These are phyloP conservation scores for Equus quagga DNA, from an alignment of 2,113 vertebrate genomes.

Conservation along the genomic window DNA sequence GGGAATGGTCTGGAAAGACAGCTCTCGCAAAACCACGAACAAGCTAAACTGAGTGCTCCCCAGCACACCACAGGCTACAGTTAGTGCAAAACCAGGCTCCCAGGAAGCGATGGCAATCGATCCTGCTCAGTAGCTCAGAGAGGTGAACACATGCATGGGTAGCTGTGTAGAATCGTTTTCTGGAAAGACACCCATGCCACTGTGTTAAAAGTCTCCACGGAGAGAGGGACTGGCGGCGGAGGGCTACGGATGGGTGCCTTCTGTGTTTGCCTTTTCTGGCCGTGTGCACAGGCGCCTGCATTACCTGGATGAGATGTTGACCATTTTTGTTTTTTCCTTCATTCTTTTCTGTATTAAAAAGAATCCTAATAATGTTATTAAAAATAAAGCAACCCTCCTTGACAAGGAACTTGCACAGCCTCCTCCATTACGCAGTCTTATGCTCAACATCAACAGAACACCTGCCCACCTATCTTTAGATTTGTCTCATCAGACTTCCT, in stretches of 20 bases:
- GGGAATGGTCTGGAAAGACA: neutral
- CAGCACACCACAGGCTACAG: neutral
- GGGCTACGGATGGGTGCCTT: too few relatives aligned
- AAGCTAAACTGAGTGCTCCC: neutral
- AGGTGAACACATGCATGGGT: too few relatives aligned
- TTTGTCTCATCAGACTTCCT: rapidly evolving
- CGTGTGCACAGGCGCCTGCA: neutral
- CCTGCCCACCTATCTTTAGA: neutral
- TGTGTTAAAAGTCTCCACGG: too few relatives aligned
- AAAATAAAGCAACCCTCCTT: neutral
- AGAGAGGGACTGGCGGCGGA: neutral
- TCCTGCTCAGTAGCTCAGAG: too few relatives aligned
- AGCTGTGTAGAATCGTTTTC: too few relatives aligned
- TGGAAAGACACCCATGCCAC: too few relatives aligned
- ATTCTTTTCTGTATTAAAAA: neutral
- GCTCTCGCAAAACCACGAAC: neutral
- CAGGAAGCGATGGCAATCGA: neutral
- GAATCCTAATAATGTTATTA: neutral
- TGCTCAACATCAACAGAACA: too few relatives aligned
- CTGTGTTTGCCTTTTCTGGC: neutral
- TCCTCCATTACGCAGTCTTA: neutral
- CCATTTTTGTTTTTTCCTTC: neutral
- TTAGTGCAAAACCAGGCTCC: neutral
- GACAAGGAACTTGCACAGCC: neutral
- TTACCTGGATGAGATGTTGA: neutral